Conservation (phyloP, 2,113 vertebrate species). For the Tachycineta bicolor region DNA sequence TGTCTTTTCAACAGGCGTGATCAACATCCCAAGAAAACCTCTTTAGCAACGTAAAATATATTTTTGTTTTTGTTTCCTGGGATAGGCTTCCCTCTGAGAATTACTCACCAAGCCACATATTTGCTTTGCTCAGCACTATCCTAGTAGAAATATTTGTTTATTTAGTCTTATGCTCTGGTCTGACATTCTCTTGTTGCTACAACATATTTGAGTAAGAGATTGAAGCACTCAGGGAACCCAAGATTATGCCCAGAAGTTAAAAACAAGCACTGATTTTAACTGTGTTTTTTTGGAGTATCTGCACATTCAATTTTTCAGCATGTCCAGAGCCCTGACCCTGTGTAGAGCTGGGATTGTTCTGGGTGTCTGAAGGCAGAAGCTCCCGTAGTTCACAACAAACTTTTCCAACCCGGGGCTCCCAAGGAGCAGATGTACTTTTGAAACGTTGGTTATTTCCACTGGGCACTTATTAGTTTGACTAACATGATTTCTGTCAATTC, state of each 20-base stretch:
- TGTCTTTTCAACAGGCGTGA: background rate
- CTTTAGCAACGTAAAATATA: background rate
- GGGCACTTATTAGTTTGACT: background rate
- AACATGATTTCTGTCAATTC: slow-evolving; percentile 5
- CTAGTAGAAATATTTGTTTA: slow-evolving; percentile 38
- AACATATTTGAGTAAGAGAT: background rate
- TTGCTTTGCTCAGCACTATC: slow-evolving; percentile 39
- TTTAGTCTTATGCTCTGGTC: background rate
- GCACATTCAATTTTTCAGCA: background rate
- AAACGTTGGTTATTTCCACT: background rate
- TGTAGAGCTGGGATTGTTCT: background rate
- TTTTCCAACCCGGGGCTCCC: background rate
- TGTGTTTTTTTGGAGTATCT: background rate
- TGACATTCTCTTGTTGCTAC: background rate
- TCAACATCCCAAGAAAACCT: background rate
- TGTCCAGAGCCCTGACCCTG: background rate
- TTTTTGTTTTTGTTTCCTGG: background rate
- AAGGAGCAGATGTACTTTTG: background rate
- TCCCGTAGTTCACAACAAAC: background rate
- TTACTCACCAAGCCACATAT: background rate
- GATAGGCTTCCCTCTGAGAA: background rate
- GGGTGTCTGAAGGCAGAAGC: background rate
- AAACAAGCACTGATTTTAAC: background rate
- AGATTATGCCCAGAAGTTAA: background rate
- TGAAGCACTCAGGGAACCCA: background rate